phyloP scores from a whole-genome alignment of 2,888 invertebrate genomes.

The Galeruca laticollis region DNA sequence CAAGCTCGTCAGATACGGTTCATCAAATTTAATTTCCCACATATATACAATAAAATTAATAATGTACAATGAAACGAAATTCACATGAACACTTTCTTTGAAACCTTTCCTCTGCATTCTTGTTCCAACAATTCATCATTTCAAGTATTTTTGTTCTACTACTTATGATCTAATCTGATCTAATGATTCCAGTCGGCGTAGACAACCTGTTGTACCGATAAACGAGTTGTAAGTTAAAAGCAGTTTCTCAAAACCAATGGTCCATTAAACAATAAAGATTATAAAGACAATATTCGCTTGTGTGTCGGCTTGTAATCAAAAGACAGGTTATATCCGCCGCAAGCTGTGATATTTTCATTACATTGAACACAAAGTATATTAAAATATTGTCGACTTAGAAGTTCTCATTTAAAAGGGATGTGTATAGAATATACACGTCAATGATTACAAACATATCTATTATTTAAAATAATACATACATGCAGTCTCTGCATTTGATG shows the following conservation, averaged over 20 bases:
- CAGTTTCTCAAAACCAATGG: conserved; percentile 5
- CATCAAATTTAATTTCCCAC: no score
- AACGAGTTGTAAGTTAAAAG: conserved; percentile 4
- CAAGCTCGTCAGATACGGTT: no score
- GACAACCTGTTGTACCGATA: conserved; percentile 11
- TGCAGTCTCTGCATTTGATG: conserved; percentile 13
- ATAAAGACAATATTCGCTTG: conserved; percentile 1
- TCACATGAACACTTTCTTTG: no score
- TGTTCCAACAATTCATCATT: not conserved
- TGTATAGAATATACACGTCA: not conserved
- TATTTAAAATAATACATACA: conserved; percentile 6
- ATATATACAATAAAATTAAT: no score
- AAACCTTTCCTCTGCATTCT: not conserved
- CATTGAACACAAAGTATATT: conserved; percentile 2
- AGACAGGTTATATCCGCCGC: conserved; percentile 9
- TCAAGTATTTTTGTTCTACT: not conserved
- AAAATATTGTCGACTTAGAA: conserved; percentile 1
- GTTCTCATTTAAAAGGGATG: no score
- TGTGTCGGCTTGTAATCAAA: conserved; percentile 13
- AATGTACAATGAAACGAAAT: no score
- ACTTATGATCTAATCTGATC: not conserved
- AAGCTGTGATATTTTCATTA: conserved; percentile 6
- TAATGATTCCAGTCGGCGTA: not conserved
- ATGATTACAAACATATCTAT: conserved; percentile 12
- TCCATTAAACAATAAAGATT: conserved; percentile 7